A percentile compares a stretch with the other conserved stretches of the same genome.
phyloP scores from a whole-genome alignment of 2,797 vertebrate species.

The Myotis myotis region DNA sequence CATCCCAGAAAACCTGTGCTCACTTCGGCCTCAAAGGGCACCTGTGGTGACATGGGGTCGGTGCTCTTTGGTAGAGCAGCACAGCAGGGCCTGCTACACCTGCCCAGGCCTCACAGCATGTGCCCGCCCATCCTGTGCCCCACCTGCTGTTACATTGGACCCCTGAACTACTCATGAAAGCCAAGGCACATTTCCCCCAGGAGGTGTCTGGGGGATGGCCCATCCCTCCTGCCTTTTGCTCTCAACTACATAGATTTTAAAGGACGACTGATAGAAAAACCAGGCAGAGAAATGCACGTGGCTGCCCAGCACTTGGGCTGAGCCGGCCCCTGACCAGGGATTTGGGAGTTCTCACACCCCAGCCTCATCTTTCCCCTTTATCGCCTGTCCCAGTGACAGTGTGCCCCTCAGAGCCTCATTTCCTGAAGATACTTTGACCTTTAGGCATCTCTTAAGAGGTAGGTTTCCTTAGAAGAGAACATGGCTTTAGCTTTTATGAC shows the following conservation, averaged over 20 bases:
- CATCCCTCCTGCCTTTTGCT: neutral
- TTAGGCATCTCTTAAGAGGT: neutral
- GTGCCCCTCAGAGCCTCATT: neutral
- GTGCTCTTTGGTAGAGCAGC: neutral
- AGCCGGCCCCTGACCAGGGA: neutral
- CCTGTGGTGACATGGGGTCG: neutral
- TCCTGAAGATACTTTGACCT: neutral
- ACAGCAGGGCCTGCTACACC: neutral
- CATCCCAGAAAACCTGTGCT: neutral
- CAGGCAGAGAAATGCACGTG: rapidly evolving
- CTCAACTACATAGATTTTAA: neutral
- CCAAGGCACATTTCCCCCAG: neutral
- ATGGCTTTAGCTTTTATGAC: neutral
- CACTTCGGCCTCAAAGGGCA: neutral
- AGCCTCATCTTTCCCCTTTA: neutral
- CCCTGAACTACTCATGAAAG: neutral
- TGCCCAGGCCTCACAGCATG: neutral
- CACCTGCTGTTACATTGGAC: neutral
- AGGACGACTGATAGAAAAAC: neutral
- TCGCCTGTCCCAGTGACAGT: neutral
- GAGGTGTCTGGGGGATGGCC: neutral
- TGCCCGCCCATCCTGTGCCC: neutral
- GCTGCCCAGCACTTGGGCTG: neutral
- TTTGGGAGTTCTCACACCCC: neutral
- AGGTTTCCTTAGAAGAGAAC: neutral